phyloP scores from a whole-genome alignment of 2,113 vertebrate species.

The Pitta sordida region DNA sequence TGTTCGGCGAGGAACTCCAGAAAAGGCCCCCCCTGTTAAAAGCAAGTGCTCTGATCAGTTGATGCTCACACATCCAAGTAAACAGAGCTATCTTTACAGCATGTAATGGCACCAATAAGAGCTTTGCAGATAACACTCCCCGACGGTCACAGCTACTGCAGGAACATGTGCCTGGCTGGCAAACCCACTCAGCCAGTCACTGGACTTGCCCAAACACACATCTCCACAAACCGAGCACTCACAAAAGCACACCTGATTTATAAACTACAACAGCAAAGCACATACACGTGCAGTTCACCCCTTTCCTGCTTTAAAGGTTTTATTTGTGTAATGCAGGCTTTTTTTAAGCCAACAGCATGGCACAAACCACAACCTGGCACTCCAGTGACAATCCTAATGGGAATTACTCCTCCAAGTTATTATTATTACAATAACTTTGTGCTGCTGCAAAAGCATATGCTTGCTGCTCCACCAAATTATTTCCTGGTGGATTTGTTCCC shows the following conservation, averaged over 20 bases:
- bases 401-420: not conserved
- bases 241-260: not conserved
- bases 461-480: not conserved
- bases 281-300: rapidly evolving
- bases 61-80: slow-evolving; percentile 30
- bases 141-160: not conserved
- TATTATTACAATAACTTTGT: not conserved
- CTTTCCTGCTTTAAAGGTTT: not conserved
- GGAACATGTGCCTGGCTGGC: not conserved
- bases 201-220: not conserved
- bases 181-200: not conserved
- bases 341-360: not conserved
- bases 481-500: not conserved
- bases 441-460: not conserved
- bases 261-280: not conserved
- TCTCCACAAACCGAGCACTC: not conserved
- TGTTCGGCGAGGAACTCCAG: not conserved
- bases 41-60: slow-evolving; percentile 20
- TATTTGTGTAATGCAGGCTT: not conserved
- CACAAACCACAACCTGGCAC: not conserved
- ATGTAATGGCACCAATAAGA: not conserved
- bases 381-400: rapidly evolving
- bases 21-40: not conserved
- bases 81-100: slow-evolving; percentile 44
- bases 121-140: not conserved